These are phyloP conservation scores for Catocala fraxini DNA, from an alignment of 2,888 invertebrate genomes.

Conservation along the genomic window DNA sequence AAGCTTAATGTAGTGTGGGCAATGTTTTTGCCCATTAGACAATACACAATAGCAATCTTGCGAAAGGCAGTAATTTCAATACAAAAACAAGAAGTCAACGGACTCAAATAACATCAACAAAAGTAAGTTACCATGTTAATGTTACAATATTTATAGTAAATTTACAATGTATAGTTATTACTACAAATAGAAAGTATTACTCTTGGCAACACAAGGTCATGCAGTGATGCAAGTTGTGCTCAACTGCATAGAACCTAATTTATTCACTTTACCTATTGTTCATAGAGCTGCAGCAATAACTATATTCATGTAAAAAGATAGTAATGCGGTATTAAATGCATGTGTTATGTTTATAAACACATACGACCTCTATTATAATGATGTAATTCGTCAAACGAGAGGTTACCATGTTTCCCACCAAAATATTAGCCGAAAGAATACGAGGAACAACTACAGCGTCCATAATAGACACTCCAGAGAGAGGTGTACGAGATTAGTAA, in stretches of 20 bases:
- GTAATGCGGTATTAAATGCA: slow-evolving; percentile 52
- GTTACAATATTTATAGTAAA: slow-evolving; percentile 16
- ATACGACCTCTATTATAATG: slow-evolving; percentile 77
- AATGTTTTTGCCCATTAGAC: too few species aligned
- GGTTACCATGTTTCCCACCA: slow-evolving; percentile 85
- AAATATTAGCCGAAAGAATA: slow-evolving; percentile 57
- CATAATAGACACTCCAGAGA: slow-evolving; percentile 28
- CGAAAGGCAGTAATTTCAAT: too few species aligned
- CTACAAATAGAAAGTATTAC: slow-evolving; percentile 69
- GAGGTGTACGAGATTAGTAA: slow-evolving; percentile 33
- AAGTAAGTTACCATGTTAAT: slow-evolving; percentile 16
- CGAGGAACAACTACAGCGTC: slow-evolving; percentile 25
- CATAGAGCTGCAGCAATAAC: slow-evolving; percentile 8
- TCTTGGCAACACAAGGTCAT: slow-evolving; percentile 65
- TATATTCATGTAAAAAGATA: slow-evolving; percentile 20
- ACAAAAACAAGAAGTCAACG: too few species aligned
- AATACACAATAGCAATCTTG: too few species aligned
- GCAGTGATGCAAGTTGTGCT: slow-evolving; percentile 61
- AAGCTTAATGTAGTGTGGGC: too few species aligned
- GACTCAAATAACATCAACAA: background rate
- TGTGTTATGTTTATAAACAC: slow-evolving; percentile 83
- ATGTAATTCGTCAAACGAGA: slow-evolving; percentile 78
- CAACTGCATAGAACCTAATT: slow-evolving; percentile 32
- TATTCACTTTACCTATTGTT: slow-evolving; percentile 22
- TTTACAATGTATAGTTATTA: slow-evolving; percentile 43